These are phyloP conservation scores for Erpetoichthys calabaricus DNA, from an alignment of 2,797 vertebrate species.

Conservation along the genomic window DNA sequence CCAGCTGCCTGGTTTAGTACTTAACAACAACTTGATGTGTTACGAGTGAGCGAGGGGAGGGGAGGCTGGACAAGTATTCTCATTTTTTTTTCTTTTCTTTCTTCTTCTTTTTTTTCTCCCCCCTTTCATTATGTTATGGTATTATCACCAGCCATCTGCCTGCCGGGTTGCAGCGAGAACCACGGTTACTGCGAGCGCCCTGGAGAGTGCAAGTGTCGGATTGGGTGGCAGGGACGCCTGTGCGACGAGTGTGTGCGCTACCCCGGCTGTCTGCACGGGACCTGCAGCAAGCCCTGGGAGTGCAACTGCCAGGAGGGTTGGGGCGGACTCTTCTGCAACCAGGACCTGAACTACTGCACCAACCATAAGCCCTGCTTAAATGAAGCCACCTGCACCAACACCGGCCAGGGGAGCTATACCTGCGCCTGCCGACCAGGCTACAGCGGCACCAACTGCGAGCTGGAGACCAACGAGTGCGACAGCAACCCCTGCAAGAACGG, in stretches of 20 bases:
- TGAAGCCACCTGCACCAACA: conserved; percentile 65
- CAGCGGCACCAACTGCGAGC: conserved; percentile 51
- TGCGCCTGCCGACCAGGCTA: conserved; percentile 57
- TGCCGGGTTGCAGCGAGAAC: conserved; percentile 50
- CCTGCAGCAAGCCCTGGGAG: conserved; percentile 57
- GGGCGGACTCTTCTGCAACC: conserved; percentile 67
- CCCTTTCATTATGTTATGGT: neutral
- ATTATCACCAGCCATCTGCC: conserved; percentile 59
- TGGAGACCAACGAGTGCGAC: conserved; percentile 62
- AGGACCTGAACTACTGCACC: conserved; percentile 77
- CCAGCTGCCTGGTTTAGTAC: conserved; percentile 44
- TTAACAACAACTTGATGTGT: conserved; percentile 46
- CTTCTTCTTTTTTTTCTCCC: conserved; percentile 10
- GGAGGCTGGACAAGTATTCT: conserved; percentile 23
- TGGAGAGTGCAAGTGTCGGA: conserved; percentile 57
- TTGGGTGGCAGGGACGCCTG: conserved; percentile 65
- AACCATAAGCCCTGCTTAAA: conserved; percentile 65
- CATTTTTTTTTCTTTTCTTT: conserved; percentile 19
- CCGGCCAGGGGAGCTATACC: conserved; percentile 67
- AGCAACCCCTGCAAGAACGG: conserved; percentile 77
- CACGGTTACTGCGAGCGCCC: conserved; percentile 63
- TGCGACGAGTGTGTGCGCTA: conserved; percentile 57
- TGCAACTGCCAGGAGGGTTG: conserved; percentile 69
- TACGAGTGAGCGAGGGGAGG: conserved; percentile 11
- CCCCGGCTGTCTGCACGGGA: conserved; percentile 61